Conservation (phyloP, 2,888 invertebrate genomes). For the Argyra leucocephala region DNA sequence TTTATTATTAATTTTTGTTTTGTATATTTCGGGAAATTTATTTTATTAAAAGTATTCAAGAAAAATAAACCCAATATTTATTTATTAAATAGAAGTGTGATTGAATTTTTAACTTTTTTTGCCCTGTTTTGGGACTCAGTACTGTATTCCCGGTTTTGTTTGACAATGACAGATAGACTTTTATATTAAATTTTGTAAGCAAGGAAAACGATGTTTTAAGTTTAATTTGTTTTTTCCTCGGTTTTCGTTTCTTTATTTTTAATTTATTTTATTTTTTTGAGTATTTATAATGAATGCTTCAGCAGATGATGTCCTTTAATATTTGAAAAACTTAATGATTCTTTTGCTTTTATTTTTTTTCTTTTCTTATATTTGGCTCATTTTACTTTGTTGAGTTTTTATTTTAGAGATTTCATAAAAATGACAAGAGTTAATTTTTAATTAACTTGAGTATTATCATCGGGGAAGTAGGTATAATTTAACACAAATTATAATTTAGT, state of each 20-base stretch:
- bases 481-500: too few relatives aligned
- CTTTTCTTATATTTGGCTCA: not conserved
- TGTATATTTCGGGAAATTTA: too few relatives aligned
- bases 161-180: constrained; percentile 1
- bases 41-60: too few relatives aligned
- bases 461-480: too few relatives aligned
- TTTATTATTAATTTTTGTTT: too few relatives aligned
- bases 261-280: not conserved
- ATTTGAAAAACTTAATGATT: not conserved
- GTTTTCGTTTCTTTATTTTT: not conserved
- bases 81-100: too few relatives aligned
- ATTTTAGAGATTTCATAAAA: not conserved
- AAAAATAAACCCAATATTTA: too few relatives aligned
- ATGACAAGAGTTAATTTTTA: not conserved
- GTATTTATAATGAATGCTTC: not conserved
- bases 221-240: too few relatives aligned
- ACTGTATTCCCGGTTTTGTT: not conserved
- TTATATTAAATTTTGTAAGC: not conserved
- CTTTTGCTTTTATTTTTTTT: not conserved
- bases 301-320: constrained; percentile 2
- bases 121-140: not conserved
- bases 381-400: not conserved
- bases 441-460: not conserved
- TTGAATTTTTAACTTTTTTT: not conserved
- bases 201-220: too few relatives aligned